Evolutionary conservation across 30 jellyfish, hydroid and myxozoan genomes (phyloP).

Genomic region (Cassiopea andromeda): DNA sequence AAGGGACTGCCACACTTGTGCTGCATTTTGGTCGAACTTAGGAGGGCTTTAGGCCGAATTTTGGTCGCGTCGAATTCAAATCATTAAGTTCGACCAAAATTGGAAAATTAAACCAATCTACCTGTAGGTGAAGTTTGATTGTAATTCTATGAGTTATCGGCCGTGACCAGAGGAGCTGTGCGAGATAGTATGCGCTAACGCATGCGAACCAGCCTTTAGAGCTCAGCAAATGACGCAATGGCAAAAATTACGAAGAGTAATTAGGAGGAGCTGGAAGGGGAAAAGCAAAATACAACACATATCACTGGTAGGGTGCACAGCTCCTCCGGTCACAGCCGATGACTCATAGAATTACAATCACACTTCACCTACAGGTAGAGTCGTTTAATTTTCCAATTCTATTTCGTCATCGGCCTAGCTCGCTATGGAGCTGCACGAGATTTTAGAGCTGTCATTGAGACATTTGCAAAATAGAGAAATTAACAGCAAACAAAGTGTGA

Average conservation of each 20-base stretch:
- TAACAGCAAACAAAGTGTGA: background rate
- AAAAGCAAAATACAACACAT: background rate
- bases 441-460: constrained; percentile 50
- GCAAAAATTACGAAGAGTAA: background rate
- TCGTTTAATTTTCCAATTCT: constrained; percentile 44
- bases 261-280: background rate
- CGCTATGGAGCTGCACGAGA: constrained; percentile 56
- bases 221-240: background rate
- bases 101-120: constrained; percentile 33
- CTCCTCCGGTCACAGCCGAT: constrained; percentile 31
- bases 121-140: constrained; percentile 58
- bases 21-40: too few relatives aligned
- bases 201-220: constrained; percentile 49
- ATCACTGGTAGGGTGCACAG: constrained; percentile 21
- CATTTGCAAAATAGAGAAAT: constrained; percentile 3
- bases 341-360: constrained; percentile 49
- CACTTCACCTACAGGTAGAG: constrained; percentile 55
- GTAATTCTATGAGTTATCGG: constrained; percentile 51
- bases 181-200: constrained; percentile 50
- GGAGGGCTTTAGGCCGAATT: too few relatives aligned
- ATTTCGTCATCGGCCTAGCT: constrained; percentile 57
- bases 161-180: constrained; percentile 52
- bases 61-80: too few relatives aligned
- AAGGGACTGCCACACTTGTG: too few relatives aligned
- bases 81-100: background rate